Percentiles rank a stretch among this genome's conserved stretches.
Evolutionary conservation across 2,113 vertebrate species (phyloP).

Genomic region (Dendrocopos noguchii): DNA sequence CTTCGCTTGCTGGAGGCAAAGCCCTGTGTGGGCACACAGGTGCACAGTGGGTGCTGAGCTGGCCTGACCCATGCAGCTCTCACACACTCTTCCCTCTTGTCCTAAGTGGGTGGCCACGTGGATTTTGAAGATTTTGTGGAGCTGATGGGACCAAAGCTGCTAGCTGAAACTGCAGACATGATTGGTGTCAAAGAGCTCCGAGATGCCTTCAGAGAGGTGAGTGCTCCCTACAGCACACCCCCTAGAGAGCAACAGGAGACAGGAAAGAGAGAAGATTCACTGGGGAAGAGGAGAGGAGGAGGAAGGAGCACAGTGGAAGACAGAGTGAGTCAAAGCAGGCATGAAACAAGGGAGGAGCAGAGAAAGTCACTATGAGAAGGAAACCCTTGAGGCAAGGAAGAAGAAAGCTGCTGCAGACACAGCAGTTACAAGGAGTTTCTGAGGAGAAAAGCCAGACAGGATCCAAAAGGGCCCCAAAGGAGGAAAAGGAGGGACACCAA

Average conservation of each 20-base stretch:
- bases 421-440: not conserved
- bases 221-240: rapidly evolving
- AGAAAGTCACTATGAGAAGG: conserved; percentile 1
- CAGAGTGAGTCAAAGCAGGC: not conserved
- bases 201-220: conserved; percentile 97
- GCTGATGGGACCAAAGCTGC: conserved; percentile 96
- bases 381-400: not conserved
- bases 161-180: conserved; percentile 98
- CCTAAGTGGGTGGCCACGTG: conserved; percentile 94
- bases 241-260: not conserved
- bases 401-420: not conserved
- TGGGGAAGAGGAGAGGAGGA: not conserved
- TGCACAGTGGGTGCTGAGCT: not conserved
- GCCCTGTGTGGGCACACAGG: not conserved
- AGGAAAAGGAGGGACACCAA: not conserved
- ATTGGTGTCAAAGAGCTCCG: conserved; percentile 97
- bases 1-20: not conserved
- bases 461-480: not conserved
- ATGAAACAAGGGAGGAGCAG: not conserved
- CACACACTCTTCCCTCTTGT: conserved; percentile 34
- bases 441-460: not conserved
- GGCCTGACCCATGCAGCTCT: not conserved
- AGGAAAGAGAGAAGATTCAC: not conserved
- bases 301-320: not conserved
- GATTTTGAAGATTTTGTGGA: conserved; percentile 99